Conservation (phyloP, 1,140 invertebrate genomes). For the Lethrus apterus region DNA sequence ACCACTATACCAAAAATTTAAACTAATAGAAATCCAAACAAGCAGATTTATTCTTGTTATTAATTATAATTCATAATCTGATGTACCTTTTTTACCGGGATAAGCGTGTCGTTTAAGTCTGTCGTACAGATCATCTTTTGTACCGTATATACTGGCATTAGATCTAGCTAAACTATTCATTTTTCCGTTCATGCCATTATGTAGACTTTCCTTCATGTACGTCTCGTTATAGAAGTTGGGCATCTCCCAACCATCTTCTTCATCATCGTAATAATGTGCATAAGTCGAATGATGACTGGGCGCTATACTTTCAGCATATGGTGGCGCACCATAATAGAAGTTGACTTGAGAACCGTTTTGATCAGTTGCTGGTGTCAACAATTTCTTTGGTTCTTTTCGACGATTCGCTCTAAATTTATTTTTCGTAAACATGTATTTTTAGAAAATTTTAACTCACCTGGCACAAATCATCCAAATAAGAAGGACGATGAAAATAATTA, state of each 20-base stretch:
- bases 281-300: constrained; percentile 93
- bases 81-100: constrained; percentile 93
- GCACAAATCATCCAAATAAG: constrained; percentile 97
- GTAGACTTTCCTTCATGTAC: constrained; percentile 89
- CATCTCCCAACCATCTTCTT: constrained; percentile 96
- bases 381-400: constrained; percentile 81
- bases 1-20: not conserved
- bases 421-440: not conserved
- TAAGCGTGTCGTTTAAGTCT: constrained; percentile 92
- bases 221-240: constrained; percentile 96
- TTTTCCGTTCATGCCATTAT: constrained; percentile 66
- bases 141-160: constrained; percentile 89
- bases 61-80: constrained; percentile 22
- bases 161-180: constrained; percentile 87
- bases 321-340: constrained; percentile 90
- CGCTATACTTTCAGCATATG: constrained; percentile 90
- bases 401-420: constrained; percentile 55
- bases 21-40: constrained; percentile 12
- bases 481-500: constrained; percentile 85
- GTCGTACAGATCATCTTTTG: constrained; percentile 93
- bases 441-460: constrained; percentile 47
- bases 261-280: constrained; percentile 91
- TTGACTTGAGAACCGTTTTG: constrained; percentile 89
- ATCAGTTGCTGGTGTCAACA: constrained; percentile 75
- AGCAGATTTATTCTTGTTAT: constrained; percentile 3